These are phyloP conservation scores for Silurus meridionalis DNA, from an alignment of 2,113 vertebrate species.

Conservation along the genomic window DNA sequence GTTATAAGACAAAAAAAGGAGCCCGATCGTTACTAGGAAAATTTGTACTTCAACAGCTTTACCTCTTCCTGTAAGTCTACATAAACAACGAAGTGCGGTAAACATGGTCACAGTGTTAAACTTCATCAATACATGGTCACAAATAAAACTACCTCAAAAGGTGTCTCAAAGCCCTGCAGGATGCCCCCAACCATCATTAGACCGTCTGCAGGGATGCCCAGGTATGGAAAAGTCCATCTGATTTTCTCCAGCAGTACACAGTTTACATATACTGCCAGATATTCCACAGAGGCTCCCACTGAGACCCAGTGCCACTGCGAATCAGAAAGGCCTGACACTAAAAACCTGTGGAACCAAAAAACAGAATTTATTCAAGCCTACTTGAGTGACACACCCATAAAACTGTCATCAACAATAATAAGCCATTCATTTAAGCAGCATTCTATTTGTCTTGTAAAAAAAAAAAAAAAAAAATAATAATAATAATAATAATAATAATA, in stretches of 20 bases:
- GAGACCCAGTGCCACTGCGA: slow-evolving; percentile 76
- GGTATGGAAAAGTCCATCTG: slow-evolving; percentile 74
- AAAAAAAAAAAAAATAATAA: too few species aligned
- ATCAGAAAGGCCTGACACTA: slow-evolving; percentile 66
- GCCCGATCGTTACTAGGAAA: not conserved
- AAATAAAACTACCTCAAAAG: slow-evolving; percentile 73
- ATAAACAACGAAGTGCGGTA: not conserved
- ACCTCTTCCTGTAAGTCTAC: not conserved
- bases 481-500: too few species aligned
- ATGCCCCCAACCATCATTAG: slow-evolving; percentile 77
- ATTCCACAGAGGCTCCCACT: slow-evolving; percentile 70
- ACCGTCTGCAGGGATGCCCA: slow-evolving; percentile 75
- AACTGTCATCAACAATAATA: not conserved
- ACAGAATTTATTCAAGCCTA: not conserved
- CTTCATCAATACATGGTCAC: too few species aligned
- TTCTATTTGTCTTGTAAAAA: not conserved
- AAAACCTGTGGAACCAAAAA: slow-evolving; percentile 65
- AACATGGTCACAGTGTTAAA: not conserved
- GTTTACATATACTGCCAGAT: slow-evolving; percentile 77
- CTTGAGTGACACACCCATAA: not conserved
- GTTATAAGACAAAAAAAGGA: too few species aligned
- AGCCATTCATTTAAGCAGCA: not conserved
- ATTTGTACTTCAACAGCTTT: not conserved
- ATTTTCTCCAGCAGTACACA: slow-evolving; percentile 78
- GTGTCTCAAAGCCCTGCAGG: slow-evolving; percentile 73